Base-by-base conservation (phyloP, 2,888 invertebrate genomes). In the Autographa gamma region DNA sequence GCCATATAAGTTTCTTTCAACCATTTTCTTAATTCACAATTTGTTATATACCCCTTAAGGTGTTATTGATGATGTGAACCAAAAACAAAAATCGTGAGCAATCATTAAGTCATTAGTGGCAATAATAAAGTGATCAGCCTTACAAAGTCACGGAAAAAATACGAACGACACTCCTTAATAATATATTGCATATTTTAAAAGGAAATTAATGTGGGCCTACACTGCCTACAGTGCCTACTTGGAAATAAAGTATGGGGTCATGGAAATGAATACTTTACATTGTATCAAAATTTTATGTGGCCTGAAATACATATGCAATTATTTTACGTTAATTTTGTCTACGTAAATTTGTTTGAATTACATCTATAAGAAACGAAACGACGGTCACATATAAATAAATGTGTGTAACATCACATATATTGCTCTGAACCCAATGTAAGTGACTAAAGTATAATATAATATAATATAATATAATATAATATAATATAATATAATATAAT, bases 71-170 rank as follows among this genome's bases (percentile, higher is more conserved):
- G 80, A 76, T 63, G 32, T 66, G 25, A 60, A 18, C 70, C 80
- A 67, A 71, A 79, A 74, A 61, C 73, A 60, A 78, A 78, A 75
- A 65, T 65, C 61, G 60, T 54, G 32, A 41, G 43, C 43, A 62
- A 79, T 81, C 79, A 76, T 75, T 81, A 80, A 71, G 73, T 81
- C 79, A 81, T 80, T 81, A 80, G 69, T 48, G 60, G 71, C 63
- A 80, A 80, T 81, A 75, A 78, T 81, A 79, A 78, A 71, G 67
- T 71, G 67, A 74, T 74, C 64, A 78, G 67, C 54, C 71, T 59
- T 66, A 25, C 48, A 64, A 52, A 63, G 56, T 71, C 69, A 74
- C 6, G 61, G 65, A 19, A 19, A 68, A 77, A 63, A 74, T 59
- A 63, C 59, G 68, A 73, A 66, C 54, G 59, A 60, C 67, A 56